Evolutionary conservation across 30 jellyfish, hydroid and myxozoan genomes (phyloP).

Genomic region (Mastigias papua): DNA sequence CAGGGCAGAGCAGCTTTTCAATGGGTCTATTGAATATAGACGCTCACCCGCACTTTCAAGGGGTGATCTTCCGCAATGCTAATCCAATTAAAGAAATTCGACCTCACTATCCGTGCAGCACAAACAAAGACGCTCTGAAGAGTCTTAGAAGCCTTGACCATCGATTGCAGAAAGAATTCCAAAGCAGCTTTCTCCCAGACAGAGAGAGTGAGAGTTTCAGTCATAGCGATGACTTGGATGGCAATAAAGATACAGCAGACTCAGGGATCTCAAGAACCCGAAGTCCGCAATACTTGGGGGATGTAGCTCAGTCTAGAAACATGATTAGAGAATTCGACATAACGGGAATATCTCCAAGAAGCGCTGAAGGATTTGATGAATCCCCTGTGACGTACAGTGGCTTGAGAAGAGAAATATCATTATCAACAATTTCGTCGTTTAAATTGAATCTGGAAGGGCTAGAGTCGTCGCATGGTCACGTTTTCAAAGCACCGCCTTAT

Average conservation of each 20-base stretch:
- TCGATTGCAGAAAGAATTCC: conserved; percentile 59
- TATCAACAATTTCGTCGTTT: conserved; percentile 39
- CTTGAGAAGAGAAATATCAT: conserved; percentile 21
- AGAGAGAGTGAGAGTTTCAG: not conserved
- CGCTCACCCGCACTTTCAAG: conserved; percentile 60
- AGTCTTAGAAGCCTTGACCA: conserved; percentile 82
- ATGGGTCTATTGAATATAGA: conserved; percentile 59
- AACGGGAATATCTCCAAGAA: conserved; percentile 14
- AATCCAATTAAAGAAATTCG: conserved; percentile 81
- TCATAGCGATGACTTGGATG: not conserved
- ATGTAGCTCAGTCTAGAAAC: not conserved
- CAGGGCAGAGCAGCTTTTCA: conserved; percentile 20
- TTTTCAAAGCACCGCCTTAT: not conserved
- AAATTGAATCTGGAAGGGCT: conserved; percentile 32
- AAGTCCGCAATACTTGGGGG: not conserved
- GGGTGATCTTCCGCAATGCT: conserved; percentile 77
- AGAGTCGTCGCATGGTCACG: conserved; percentile 21
- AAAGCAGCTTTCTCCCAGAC: conserved; percentile 27
- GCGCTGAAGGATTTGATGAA: not conserved
- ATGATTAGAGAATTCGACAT: conserved; percentile 30
- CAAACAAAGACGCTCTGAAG: conserved; percentile 84
- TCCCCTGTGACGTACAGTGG: conserved; percentile 3
- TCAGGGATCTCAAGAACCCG: not conserved
- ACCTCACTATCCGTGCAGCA: conserved; percentile 60
- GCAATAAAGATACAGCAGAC: not conserved